Conservation (phyloP, 2,113 vertebrate genomes). For the Microcebus ravelobensis region DNA sequence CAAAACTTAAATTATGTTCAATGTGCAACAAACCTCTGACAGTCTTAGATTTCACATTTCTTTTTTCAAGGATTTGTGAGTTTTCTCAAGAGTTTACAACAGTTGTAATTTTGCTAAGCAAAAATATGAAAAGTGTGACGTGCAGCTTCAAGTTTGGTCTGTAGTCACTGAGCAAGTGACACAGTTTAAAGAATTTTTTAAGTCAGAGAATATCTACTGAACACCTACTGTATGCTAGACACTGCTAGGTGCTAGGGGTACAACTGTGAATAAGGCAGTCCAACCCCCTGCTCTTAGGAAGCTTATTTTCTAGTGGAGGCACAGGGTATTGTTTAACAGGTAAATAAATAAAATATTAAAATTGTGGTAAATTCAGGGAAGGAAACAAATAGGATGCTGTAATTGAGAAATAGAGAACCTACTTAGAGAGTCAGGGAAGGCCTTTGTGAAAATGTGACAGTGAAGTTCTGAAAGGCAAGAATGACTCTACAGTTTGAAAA, state of each 20-base stretch:
- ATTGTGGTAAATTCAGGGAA: neutral
- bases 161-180: neutral
- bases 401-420: neutral
- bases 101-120: neutral
- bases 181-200: neutral
- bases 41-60: neutral
- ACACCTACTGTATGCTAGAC: neutral
- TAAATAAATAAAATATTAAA: neutral
- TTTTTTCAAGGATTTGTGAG: neutral
- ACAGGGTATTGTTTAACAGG: neutral
- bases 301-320: neutral
- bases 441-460: neutral
- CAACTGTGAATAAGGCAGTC: neutral
- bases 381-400: neutral
- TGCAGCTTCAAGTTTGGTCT: neutral
- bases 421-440: neutral
- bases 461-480: neutral
- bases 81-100: neutral
- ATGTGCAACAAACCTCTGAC: neutral
- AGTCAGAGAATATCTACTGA: neutral
- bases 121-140: neutral
- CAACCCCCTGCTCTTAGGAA: neutral
- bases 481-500: neutral
- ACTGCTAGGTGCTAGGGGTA: neutral
- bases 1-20: neutral